Evolutionary conservation across 2,888 invertebrate species (phyloP).

Genomic region (Ormyrus nitidulus): DNA sequence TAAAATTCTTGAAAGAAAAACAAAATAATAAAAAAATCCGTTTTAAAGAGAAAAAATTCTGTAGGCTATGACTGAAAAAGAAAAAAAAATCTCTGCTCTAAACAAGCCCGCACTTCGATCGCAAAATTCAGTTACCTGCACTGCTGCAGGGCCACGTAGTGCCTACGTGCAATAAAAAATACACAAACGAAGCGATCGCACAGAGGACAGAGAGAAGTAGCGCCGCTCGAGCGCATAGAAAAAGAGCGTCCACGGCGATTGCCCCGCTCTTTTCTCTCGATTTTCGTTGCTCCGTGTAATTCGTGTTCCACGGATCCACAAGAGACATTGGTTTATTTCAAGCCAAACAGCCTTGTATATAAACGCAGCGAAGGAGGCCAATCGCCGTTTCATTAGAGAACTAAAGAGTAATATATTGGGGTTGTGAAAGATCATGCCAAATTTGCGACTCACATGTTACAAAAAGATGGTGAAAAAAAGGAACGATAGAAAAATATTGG

Average conservation of each 20-base stretch:
- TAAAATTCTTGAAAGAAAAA: neutral
- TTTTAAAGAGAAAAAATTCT: neutral
- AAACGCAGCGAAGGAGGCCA: too few relatives aligned
- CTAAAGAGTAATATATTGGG: too few relatives aligned
- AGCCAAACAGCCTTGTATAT: too few relatives aligned
- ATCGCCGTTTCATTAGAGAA: too few relatives aligned
- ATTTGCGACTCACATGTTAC: neutral
- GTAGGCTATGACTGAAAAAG: too few relatives aligned
- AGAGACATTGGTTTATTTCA: neutral
- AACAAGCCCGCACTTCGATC: constrained; percentile 52
- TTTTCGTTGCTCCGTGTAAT: neutral
- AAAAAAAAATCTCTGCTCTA: constrained; percentile 5
- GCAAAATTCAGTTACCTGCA: constrained; percentile 60
- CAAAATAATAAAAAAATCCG: neutral
- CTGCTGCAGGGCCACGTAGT: constrained; percentile 62
- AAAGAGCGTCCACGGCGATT: constrained; percentile 10
- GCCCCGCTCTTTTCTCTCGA: too few relatives aligned
- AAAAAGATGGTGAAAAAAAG: neutral
- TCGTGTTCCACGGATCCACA: neutral
- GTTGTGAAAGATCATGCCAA: too few relatives aligned
- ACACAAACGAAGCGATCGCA: constrained; percentile 58
- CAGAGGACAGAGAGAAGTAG: neutral
- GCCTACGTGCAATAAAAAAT: constrained; percentile 62
- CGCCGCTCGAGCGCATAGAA: neutral
- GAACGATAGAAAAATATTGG: neutral